These are phyloP conservation scores for Mimas tiliae DNA, from an alignment of 2,888 invertebrate species.

Conservation along the genomic window DNA sequence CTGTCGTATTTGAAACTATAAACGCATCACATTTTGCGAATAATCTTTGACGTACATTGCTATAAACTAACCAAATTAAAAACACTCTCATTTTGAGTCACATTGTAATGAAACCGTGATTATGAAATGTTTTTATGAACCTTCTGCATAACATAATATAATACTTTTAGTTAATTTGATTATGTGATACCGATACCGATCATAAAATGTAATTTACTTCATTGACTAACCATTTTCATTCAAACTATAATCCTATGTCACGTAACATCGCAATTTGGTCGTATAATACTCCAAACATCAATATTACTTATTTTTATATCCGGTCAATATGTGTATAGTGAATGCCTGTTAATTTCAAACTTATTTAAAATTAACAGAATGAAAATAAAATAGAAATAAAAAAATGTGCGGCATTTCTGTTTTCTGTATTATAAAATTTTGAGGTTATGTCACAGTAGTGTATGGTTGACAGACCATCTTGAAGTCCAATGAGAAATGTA, in stretches of 20 bases:
- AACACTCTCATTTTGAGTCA: slow-evolving; percentile 31
- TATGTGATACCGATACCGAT: background rate
- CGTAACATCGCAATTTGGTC: slow-evolving; percentile 36
- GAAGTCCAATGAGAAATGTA: background rate
- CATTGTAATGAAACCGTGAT: slow-evolving; percentile 3
- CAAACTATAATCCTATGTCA: background rate
- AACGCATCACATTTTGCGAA: slow-evolving; percentile 35
- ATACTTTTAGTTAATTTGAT: background rate
- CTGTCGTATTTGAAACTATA: slow-evolving; percentile 39
- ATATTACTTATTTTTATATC: slow-evolving; percentile 44
- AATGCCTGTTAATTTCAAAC: background rate
- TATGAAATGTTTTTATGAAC: background rate
- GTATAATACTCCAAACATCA: slow-evolving; percentile 66
- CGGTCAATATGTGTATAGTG: background rate
- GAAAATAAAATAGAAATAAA: background rate
- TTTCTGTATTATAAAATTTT: background rate
- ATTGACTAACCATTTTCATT: background rate
- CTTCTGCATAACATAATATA: no score
- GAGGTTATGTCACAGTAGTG: slow-evolving; percentile 14
- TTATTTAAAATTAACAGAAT: background rate
- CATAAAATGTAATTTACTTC: background rate
- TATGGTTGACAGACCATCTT: slow-evolving; percentile 14
- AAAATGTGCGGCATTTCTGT: background rate
- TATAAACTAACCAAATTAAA: slow-evolving; percentile 11
- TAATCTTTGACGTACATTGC: slow-evolving; percentile 45